Conservation (phyloP, 1,140 invertebrate species). For the Cydia pomonella region DNA sequence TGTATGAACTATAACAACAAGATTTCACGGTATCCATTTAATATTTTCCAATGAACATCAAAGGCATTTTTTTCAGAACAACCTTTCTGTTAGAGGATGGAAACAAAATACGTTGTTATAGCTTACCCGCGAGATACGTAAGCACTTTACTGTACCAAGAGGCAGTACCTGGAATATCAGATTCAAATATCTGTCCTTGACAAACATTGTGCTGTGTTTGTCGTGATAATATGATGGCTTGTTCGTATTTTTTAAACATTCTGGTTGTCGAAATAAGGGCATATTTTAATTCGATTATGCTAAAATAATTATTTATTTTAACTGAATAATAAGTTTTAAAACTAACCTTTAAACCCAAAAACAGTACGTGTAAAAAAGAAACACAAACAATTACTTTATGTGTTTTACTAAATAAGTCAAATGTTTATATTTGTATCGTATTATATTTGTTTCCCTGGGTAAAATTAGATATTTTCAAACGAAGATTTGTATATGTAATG, state of each 20-base stretch:
- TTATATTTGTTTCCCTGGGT: no score
- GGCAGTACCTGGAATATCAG: background rate
- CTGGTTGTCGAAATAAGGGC: background rate
- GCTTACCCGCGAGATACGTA: background rate
- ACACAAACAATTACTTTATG: no score
- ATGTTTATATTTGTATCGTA: no score
- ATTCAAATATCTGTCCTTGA: conserved; percentile 4
- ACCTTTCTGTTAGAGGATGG: background rate
- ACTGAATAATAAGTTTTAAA: no score
- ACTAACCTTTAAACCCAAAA: no score
- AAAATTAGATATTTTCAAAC: no score
- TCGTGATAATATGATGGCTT: conserved; percentile 1
- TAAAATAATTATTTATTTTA: no score
- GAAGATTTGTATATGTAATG: no score
- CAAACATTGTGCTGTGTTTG: background rate
- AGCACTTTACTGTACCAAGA: background rate
- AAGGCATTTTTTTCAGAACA: background rate
- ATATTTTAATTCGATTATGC: no score
- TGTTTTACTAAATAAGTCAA: no score
- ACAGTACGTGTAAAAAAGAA: no score
- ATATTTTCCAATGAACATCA: background rate
- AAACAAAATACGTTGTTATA: conserved; percentile 6
- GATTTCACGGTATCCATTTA: background rate
- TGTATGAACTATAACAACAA: background rate
- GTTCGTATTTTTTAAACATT: background rate